phyloP scores from a whole-genome alignment of 2,888 invertebrate genomes.

The Orthonychiurus folsomi region DNA sequence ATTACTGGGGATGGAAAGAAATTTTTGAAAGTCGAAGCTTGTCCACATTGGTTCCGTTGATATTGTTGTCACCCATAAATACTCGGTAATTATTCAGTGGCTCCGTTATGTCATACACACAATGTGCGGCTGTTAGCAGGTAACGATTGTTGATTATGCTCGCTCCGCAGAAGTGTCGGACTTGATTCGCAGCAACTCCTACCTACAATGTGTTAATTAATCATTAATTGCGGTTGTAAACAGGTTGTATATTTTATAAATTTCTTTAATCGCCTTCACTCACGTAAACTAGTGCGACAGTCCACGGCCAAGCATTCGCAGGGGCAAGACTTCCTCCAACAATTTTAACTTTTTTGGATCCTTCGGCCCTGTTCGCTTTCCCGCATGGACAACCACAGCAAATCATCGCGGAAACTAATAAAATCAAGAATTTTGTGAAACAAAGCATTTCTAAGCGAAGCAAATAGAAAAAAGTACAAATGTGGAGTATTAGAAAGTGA shows the following conservation, averaged over 20 bases:
- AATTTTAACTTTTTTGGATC: neutral
- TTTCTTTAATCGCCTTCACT: too few species aligned
- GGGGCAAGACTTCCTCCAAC: neutral
- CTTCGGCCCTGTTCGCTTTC: neutral
- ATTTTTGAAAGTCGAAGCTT: neutral
- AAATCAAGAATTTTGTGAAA: neutral
- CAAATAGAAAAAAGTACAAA: too few species aligned
- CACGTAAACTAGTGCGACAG: neutral
- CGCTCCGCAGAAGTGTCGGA: neutral
- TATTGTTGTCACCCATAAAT: constrained; percentile 3
- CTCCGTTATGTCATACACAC: neutral
- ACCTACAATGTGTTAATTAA: neutral
- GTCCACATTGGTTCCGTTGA: constrained; percentile 6
- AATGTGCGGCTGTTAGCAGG: constrained; percentile 8
- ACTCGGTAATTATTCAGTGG: neutral
- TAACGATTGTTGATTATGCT: constrained; percentile 5
- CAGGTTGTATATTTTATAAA: neutral
- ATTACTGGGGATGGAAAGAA: constrained; percentile 6
- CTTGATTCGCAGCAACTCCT: neutral
- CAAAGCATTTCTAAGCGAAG: too few species aligned
- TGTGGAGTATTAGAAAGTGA: too few species aligned
- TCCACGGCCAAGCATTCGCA: constrained; percentile 1
- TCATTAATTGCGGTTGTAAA: too few species aligned
- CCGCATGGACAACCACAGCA: neutral
- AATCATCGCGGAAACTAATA: neutral